Evolutionary conservation across 1,140 invertebrate species (phyloP).

Genomic region (Bombus confusus): DNA sequence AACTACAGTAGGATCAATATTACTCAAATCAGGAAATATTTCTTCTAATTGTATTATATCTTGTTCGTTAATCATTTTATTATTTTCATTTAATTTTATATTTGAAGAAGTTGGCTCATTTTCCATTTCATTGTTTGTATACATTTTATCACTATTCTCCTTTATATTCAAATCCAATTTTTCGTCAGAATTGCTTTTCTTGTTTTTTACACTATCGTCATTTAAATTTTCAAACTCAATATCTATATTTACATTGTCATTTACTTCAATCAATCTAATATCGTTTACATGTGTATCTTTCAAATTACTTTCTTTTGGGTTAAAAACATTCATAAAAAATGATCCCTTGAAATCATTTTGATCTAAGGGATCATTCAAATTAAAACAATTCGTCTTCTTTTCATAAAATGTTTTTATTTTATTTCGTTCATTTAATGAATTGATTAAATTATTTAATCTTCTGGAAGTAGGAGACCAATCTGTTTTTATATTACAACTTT

Average conservation of each 20-base stretch:
- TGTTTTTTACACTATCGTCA: neutral
- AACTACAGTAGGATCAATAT: conserved; percentile 79
- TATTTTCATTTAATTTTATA: neutral
- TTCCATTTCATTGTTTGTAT: neutral
- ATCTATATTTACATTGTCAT: conserved; percentile 11
- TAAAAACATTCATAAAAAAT: conserved; percentile 77
- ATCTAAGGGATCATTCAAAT: conserved; percentile 50
- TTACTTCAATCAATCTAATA: conserved; percentile 49
- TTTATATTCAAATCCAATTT: neutral
- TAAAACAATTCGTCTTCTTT: neutral
- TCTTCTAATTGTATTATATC: conserved; percentile 74
- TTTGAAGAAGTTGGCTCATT: neutral
- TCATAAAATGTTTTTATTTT: conserved; percentile 22
- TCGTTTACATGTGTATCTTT: conserved; percentile 54
- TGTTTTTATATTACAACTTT: neutral
- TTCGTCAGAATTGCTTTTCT: neutral
- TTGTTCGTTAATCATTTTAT: neutral
- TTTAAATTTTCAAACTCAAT: neutral
- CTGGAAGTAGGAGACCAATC: conserved; percentile 44
- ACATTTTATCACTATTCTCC: neutral
- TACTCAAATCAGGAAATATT: conserved; percentile 81
- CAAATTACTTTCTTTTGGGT: conserved; percentile 42
- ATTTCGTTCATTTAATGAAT: conserved; percentile 50
- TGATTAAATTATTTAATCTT: conserved; percentile 49
- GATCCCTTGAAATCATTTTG: conserved; percentile 73